Conservation (phyloP, 1,140 invertebrate genomes). For the Drosophila orena region DNA sequence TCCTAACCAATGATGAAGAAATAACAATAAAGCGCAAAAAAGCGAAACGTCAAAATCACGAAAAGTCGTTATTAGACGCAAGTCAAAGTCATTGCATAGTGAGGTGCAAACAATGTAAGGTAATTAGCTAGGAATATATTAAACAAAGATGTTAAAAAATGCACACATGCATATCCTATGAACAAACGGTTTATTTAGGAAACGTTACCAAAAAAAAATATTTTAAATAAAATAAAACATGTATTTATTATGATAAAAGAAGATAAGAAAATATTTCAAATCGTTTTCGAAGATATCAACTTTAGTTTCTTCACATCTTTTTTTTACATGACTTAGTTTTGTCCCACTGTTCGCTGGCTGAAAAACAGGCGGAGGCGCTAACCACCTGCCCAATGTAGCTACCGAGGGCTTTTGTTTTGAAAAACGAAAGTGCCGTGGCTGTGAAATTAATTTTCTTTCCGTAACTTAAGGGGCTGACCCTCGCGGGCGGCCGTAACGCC, state of each 20-base stretch:
- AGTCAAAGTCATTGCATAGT: conserved; percentile 22
- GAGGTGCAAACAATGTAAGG: conserved; percentile 1
- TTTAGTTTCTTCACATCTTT: too few relatives aligned
- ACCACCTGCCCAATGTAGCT: conserved; percentile 44
- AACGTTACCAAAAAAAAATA: too few relatives aligned
- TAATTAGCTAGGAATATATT: conserved; percentile 10
- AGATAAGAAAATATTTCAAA: too few relatives aligned
- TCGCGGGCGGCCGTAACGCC: conserved; percentile 4
- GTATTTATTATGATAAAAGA: too few relatives aligned
- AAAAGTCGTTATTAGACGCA: conserved; percentile 30
- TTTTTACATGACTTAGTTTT: too few relatives aligned
- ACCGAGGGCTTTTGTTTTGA: conserved; percentile 51
- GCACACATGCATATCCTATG: too few relatives aligned
- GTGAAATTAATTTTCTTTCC: conserved; percentile 64
- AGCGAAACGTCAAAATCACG: conserved; percentile 52
- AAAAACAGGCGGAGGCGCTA: conserved; percentile 53
- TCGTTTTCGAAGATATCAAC: too few relatives aligned
- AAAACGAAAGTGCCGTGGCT: conserved; percentile 65
- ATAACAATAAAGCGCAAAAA: conserved; percentile 70
- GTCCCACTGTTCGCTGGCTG: conserved; percentile 26
- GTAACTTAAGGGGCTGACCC: conserved; percentile 35
- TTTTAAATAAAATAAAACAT: too few relatives aligned
- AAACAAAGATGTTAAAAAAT: too few relatives aligned
- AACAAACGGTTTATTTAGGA: too few relatives aligned
- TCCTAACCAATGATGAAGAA: conserved; percentile 60